Evolutionary conservation across 1,140 invertebrate species (phyloP).

Genomic region (Bombus impatiens): DNA sequence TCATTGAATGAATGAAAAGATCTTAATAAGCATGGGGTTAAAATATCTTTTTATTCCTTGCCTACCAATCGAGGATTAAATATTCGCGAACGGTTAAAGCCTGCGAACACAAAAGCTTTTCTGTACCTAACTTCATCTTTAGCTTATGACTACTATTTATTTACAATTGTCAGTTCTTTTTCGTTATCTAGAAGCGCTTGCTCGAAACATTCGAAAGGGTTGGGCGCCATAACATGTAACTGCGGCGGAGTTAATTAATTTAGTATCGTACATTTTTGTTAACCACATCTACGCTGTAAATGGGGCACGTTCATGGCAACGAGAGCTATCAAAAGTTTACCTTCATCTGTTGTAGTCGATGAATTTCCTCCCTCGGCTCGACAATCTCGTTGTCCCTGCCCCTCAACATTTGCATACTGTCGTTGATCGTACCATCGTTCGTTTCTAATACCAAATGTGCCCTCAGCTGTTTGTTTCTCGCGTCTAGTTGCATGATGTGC

Average conservation of each 20-base stretch:
- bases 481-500: slow-evolving; percentile 90
- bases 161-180: slow-evolving; percentile 9
- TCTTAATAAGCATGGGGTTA: neutral
- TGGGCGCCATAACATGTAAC: slow-evolving; percentile 73
- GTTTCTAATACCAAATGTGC: slow-evolving; percentile 88
- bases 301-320: neutral
- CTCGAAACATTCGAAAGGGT: slow-evolving; percentile 25
- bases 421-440: slow-evolving; percentile 73
- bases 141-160: slow-evolving; percentile 6
- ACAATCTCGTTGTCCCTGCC: slow-evolving; percentile 78
- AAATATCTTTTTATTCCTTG: neutral
- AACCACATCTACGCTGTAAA: slow-evolving; percentile 72
- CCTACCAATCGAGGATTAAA: neutral
- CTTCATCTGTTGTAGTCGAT: slow-evolving; percentile 80
- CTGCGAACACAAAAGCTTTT: slow-evolving; percentile 35
- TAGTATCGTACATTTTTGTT: slow-evolving; percentile 70
- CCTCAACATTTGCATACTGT: slow-evolving; percentile 76
- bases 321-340: slow-evolving; percentile 55
- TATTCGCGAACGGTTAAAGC: slow-evolving; percentile 1
- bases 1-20: neutral
- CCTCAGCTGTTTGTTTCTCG: slow-evolving; percentile 89
- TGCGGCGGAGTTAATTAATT: slow-evolving; percentile 74
- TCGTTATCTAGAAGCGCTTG: neutral
- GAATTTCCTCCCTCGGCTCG: slow-evolving; percentile 80
- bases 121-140: slow-evolving; percentile 26